Percentiles rank a stretch among this genome's conserved stretches.
Evolutionary conservation across 2,113 vertebrate species (phyloP).

Genomic region (Channa argus): DNA sequence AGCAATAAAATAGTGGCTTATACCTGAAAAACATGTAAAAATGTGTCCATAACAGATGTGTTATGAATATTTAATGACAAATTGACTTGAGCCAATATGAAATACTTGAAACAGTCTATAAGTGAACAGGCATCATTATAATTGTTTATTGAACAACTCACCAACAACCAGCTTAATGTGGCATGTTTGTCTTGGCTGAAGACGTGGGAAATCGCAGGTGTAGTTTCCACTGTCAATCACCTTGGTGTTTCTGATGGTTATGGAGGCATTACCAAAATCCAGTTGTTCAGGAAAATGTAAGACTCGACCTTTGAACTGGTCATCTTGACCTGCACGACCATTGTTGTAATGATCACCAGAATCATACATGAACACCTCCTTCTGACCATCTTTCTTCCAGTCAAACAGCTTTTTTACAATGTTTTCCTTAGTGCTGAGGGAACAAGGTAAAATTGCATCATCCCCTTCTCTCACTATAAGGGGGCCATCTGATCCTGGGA

Average conservation of each 20-base stretch:
- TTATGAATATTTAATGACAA: not conserved
- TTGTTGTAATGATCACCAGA: rapidly evolving
- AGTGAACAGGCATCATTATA: too few relatives aligned
- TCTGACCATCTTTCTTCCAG: not conserved
- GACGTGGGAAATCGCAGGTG: not conserved
- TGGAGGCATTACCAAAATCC: not conserved
- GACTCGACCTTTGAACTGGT: constrained; percentile 18
- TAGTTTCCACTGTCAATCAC: not conserved
- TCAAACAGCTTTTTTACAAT: rapidly evolving
- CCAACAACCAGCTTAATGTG: constrained; percentile 1
- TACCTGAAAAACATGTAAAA: not conserved
- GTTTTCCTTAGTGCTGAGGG: not conserved
- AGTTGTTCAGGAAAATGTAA: not conserved
- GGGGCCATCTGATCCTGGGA: rapidly evolving
- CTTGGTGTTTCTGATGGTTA: not conserved
- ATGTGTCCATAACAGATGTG: not conserved
- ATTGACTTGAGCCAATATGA: not conserved
- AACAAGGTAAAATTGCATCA: constrained; percentile 11
- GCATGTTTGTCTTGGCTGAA: rapidly evolving
- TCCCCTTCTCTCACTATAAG: rapidly evolving
- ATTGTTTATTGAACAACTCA: rapidly evolving
- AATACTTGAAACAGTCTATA: not conserved
- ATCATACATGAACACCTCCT: constrained; percentile 9
- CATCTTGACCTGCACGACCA: not conserved
- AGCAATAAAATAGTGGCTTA: not conserved